Evolutionary conservation across 2,888 invertebrate genomes (phyloP).

Genomic region (Cerceris ruficornis): DNA sequence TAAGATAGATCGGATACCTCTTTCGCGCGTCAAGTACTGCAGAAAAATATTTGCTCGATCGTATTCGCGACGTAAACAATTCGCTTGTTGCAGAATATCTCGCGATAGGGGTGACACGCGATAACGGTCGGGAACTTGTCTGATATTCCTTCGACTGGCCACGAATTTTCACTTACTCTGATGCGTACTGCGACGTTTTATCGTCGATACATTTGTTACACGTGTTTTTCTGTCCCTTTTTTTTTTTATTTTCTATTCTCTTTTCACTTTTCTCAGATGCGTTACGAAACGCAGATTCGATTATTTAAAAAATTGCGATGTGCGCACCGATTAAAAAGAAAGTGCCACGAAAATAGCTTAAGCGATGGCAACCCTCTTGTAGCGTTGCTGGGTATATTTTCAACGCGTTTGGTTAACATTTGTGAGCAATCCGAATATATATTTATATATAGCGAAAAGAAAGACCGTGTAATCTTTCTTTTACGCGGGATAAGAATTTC

Average conservation of each 20-base stretch:
- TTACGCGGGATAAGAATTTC: background rate
- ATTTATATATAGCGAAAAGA: background rate
- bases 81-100: background rate
- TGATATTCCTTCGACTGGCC: background rate
- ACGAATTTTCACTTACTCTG: conserved; percentile 1
- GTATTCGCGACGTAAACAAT: conserved; percentile 14
- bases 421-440: background rate
- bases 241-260: too few relatives aligned
- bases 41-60: conserved; percentile 22
- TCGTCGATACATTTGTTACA: conserved; percentile 10
- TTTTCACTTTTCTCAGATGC: background rate
- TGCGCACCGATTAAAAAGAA: conserved; percentile 16
- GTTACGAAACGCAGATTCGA: conserved; percentile 25
- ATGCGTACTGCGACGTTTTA: conserved; percentile 1
- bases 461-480: background rate
- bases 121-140: background rate
- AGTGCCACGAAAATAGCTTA: background rate
- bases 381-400: background rate
- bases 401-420: conserved; percentile 1
- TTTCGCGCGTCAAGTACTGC: conserved; percentile 14
- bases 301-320: conserved; percentile 21
- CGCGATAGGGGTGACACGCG: background rate
- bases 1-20: conserved; percentile 9
- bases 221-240: background rate
- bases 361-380: background rate